Evolutionary conservation across 2,797 vertebrate species (phyloP).

Genomic region (Acestrorhynchus altus): DNA sequence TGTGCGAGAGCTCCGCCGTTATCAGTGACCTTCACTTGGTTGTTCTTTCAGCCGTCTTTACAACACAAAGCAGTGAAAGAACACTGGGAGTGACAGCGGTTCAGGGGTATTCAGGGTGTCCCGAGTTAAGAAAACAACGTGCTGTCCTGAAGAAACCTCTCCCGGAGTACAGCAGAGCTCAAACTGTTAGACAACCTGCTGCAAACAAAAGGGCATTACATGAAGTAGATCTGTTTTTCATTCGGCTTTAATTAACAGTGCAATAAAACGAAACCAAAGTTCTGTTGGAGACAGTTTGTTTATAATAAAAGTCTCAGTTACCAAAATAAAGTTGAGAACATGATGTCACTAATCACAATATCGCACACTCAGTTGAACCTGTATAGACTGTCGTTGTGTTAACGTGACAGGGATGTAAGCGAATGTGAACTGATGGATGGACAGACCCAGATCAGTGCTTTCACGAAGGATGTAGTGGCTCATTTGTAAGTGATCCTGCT

Average conservation of each 20-base stretch:
- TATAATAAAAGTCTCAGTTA: not conserved
- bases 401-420: not conserved
- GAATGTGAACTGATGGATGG: not conserved
- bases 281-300: slow-evolving; percentile 6
- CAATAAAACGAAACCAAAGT: not conserved
- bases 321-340: slow-evolving; percentile 9
- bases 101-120: no score
- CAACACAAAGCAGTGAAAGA: not conserved
- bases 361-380: not conserved
- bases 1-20: not conserved
- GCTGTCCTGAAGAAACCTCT: not conserved
- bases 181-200: not conserved
- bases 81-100: not conserved
- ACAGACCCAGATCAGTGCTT: slow-evolving; percentile 1
- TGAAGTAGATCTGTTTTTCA: slow-evolving; percentile 9
- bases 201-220: slow-evolving; percentile 2
- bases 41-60: not conserved
- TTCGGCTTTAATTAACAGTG: slow-evolving; percentile 12
- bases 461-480: not conserved
- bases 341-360: not conserved
- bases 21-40: not conserved
- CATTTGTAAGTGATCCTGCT: not conserved
- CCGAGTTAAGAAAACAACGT: not conserved
- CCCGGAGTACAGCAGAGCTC: not conserved
- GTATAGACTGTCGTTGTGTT: not conserved